These are phyloP conservation scores for Chaunax sp. DNA, from an alignment of 2,797 vertebrate genomes.

Conservation along the genomic window DNA sequence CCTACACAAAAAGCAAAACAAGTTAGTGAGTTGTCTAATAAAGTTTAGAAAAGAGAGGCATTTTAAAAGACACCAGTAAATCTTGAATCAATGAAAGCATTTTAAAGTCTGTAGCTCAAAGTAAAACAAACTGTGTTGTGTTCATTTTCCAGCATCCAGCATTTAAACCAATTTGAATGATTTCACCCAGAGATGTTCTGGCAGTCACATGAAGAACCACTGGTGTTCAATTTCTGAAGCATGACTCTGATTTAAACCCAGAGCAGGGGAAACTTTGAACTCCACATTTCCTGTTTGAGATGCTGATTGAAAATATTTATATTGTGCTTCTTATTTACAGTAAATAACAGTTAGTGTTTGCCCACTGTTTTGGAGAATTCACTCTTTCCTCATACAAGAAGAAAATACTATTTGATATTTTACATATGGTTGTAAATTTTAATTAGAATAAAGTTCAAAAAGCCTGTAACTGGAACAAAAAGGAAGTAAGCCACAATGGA, in stretches of 20 bases:
- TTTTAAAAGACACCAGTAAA: too few relatives aligned
- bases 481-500: too few relatives aligned
- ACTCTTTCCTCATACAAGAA: background rate
- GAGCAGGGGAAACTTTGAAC: conserved; percentile 23
- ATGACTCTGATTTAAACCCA: conserved; percentile 73
- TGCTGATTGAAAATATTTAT: background rate
- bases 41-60: too few relatives aligned
- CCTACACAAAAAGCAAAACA: conserved; percentile 63
- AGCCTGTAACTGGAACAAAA: background rate
- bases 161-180: conserved; percentile 27
- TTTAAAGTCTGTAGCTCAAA: background rate
- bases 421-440: too few relatives aligned
- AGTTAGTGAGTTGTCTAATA: too few relatives aligned
- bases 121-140: background rate
- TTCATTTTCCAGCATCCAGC: background rate
- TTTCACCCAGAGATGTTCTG: conserved; percentile 28
- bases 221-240: conserved; percentile 70
- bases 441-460: too few relatives aligned
- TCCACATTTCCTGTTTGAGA: background rate
- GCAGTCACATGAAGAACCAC: conserved; percentile 69
- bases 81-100: too few relatives aligned
- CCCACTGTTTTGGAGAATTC: too few relatives aligned
- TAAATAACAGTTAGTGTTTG: too few relatives aligned
- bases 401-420: background rate
- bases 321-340: background rate